Conservation (phyloP, 2,113 vertebrate species). For the Drymodes brunneopygia region DNA sequence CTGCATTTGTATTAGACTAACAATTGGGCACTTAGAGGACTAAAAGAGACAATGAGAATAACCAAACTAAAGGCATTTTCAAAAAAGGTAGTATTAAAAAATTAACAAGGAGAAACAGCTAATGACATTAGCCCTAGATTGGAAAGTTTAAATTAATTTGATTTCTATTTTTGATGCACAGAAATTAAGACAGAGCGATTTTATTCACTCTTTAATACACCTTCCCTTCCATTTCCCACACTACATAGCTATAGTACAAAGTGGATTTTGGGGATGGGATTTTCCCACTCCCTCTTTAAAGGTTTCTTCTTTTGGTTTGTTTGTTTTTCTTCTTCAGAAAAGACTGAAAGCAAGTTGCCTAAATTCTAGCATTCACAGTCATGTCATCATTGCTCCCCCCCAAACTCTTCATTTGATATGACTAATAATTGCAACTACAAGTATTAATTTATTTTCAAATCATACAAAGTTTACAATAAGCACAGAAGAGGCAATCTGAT, state of each 20-base stretch:
- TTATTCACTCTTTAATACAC: neutral
- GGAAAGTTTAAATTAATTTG: neutral
- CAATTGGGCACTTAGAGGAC: neutral
- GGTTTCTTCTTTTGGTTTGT: neutral
- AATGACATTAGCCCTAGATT: accelerated
- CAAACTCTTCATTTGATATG: neutral
- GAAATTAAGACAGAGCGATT: neutral
- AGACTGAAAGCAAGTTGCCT: neutral
- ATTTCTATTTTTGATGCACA: neutral
- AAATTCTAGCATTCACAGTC: neutral
- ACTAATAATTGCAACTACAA: neutral
- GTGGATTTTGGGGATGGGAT: neutral
- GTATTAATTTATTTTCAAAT: neutral
- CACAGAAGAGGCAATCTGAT: neutral
- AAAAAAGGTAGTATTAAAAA: neutral
- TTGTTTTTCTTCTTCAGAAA: neutral
- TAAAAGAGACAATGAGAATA: neutral
- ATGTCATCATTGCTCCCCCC: accelerated
- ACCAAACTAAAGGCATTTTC: neutral
- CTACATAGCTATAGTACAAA: neutral
- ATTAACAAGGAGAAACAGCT: neutral
- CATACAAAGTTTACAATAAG: neutral
- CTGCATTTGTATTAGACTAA: neutral
- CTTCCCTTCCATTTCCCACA: neutral
- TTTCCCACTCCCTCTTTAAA: neutral